phyloP scores from a whole-genome alignment of 2,888 invertebrate genomes.

The Octonoba sinensis region DNA sequence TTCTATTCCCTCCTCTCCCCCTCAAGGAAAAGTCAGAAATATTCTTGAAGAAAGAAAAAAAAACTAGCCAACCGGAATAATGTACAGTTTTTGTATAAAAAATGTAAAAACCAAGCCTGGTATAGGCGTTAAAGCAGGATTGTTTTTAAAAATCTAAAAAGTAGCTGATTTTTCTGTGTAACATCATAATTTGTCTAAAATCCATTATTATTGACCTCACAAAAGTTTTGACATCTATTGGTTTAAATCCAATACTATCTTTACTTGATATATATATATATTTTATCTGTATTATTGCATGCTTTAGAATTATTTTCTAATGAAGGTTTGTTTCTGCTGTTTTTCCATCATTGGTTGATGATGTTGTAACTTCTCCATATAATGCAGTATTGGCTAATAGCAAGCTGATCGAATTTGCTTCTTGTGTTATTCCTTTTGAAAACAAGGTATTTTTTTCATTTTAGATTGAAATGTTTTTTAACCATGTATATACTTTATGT shows the following conservation, averaged over 20 bases:
- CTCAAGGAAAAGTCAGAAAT: too few species aligned
- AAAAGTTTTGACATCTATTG: neutral
- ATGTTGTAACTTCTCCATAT: constrained; percentile 73
- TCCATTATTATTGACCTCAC: neutral
- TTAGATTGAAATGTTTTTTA: too few species aligned
- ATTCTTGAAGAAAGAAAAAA: too few species aligned
- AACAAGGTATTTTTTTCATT: constrained; percentile 68
- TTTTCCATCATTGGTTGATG: constrained; percentile 73
- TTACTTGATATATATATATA: neutral
- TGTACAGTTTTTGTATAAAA: too few species aligned
- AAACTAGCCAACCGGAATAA: too few species aligned
- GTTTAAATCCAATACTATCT: neutral
- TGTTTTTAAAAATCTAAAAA: too few species aligned
- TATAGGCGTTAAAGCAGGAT: too few species aligned
- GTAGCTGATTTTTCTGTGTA: too few species aligned
- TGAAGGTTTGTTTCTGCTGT: constrained; percentile 72
- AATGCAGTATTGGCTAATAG: constrained; percentile 72
- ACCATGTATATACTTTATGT: too few species aligned
- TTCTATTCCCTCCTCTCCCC: too few species aligned
- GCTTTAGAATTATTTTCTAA: neutral
- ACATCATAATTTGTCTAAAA: too few species aligned
- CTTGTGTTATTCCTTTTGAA: constrained; percentile 73
- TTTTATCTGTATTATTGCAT: neutral
- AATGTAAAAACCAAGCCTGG: too few species aligned
- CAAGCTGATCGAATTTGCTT: constrained; percentile 71